Conservation (phyloP, 2,113 vertebrate species). For the Myiozetetes cayanensis region DNA sequence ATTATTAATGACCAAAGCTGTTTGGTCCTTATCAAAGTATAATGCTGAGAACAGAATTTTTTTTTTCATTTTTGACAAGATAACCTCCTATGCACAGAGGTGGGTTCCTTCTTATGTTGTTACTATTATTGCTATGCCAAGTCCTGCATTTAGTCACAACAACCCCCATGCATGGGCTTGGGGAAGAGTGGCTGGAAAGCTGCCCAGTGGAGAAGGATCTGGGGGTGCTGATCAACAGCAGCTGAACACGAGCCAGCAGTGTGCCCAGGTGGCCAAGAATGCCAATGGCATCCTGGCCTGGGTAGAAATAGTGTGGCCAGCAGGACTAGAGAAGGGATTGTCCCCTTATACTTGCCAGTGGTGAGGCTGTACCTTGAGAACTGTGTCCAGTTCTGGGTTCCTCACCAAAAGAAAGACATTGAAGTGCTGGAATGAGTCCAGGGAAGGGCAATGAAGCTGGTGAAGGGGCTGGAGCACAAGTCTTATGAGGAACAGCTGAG, state of each 20-base stretch:
- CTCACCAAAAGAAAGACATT: neutral
- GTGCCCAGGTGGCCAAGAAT: fast-evolving
- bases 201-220: neutral
- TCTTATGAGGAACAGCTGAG: neutral
- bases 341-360: neutral
- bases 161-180: fast-evolving
- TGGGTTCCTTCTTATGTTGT: neutral
- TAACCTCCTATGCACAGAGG: neutral
- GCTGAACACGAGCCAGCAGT: neutral
- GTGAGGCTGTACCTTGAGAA: neutral
- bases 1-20: neutral
- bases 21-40: neutral
- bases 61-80: neutral
- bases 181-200: fast-evolving
- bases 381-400: neutral
- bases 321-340: neutral
- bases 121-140: neutral
- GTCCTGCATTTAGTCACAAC: neutral
- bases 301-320: neutral
- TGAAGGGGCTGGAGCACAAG: neutral
- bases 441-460: neutral
- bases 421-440: neutral
- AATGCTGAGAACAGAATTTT: neutral
- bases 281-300: neutral
- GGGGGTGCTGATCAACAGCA: too few relatives aligned